Conservation (phyloP, 2,113 vertebrate species). For the Nymphicus hollandicus region DNA sequence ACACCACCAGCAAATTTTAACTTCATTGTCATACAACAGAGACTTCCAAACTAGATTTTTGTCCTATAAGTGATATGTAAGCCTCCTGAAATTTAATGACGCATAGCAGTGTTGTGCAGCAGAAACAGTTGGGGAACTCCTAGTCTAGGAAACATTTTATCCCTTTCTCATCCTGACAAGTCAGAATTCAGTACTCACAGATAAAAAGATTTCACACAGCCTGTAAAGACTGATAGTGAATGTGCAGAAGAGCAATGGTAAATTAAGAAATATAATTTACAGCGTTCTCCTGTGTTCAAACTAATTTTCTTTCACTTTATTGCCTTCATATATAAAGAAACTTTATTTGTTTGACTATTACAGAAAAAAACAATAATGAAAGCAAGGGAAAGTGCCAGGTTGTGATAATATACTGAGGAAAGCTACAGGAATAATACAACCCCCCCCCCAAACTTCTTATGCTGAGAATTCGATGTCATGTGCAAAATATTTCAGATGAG, state of each 20-base stretch:
- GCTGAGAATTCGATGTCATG: background rate
- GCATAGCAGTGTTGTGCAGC: background rate
- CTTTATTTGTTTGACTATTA: background rate
- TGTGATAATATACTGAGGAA: background rate
- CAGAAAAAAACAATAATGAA: background rate
- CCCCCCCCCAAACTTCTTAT: background rate
- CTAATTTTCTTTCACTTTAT: background rate
- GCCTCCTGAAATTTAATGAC: background rate
- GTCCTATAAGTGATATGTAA: background rate
- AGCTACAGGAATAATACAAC: background rate
- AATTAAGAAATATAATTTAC: background rate
- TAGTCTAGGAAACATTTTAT: accelerated
- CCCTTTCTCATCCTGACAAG: background rate
- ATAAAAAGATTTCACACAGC: background rate
- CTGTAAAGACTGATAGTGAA: background rate
- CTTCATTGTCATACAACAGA: background rate
- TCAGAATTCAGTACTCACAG: background rate
- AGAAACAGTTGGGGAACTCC: background rate
- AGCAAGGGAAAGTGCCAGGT: background rate
- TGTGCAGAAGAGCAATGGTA: background rate
- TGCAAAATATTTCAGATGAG: background rate
- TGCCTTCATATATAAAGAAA: background rate
- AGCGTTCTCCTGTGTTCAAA: background rate
- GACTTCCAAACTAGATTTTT: background rate
- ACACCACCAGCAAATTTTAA: background rate